Conservation (phyloP, 2,888 invertebrate genomes). For the Meiosimyza platycephala region DNA sequence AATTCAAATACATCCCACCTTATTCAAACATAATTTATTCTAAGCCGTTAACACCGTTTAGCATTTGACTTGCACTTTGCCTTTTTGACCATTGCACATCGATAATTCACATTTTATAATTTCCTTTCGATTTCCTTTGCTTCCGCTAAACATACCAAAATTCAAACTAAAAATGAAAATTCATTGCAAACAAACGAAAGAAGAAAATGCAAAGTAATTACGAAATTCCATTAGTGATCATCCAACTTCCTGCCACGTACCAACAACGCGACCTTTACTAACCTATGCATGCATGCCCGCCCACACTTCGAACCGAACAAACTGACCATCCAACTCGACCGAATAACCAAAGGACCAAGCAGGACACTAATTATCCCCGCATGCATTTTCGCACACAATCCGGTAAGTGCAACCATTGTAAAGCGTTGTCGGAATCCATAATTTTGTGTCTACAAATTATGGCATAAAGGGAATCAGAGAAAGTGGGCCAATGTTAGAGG, state of each 20-base stretch:
- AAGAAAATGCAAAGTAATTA: constrained; percentile 34
- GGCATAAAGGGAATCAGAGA: not conserved
- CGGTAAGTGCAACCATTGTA: constrained; percentile 10
- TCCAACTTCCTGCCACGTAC: constrained; percentile 14
- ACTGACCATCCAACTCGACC: no score
- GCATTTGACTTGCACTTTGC: no score
- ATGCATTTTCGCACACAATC: not conserved
- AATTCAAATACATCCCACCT: no score
- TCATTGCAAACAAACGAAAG: constrained; percentile 9
- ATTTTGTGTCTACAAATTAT: constrained; percentile 19
- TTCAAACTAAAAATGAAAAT: constrained; percentile 24
- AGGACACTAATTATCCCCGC: no score
- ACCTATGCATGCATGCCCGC: no score
- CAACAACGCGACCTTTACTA: no score
- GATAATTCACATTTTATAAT: constrained; percentile 31
- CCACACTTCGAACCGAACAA: no score
- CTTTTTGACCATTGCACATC: not conserved
- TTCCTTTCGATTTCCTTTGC: constrained; percentile 30
- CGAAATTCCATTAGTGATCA: constrained; percentile 31
- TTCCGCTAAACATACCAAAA: constrained; percentile 6
- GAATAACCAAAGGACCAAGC: no score
- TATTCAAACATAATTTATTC: no score
- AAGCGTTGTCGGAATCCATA: constrained; percentile 14
- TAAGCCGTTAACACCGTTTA: no score
- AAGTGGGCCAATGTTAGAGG: no score